Evolutionary conservation across 2,888 invertebrate species (phyloP), one percentile per base, ranked within the genome.

Genomic region (Sesia bembeciformis): DNA sequence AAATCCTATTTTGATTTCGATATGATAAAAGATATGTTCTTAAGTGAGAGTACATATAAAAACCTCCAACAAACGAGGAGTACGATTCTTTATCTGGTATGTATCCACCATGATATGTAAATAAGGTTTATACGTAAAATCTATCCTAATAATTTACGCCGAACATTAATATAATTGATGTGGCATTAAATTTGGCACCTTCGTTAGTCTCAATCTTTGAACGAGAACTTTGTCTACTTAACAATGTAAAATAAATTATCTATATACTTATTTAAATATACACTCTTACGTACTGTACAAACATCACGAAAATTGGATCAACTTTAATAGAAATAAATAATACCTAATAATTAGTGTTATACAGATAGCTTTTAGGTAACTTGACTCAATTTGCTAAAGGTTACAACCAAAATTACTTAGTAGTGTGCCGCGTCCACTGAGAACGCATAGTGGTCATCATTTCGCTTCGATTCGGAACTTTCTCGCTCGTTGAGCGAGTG

Each of bases 371-470:
- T 62, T 56, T 62, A 67, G 72, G 72, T 76, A 74, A 70, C 72
- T 66, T 64, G 72, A 75, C 70, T 75, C 63, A 63, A 64, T 62
- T 62, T 57, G 61, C 8, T 40, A 43, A 38, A 50, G 6, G 4
- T 50, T 50, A 39, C 38, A 39, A 5, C 5, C 3, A 57, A 52
- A 54, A 77, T 76, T 90, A 96, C 84, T 96, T 96, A 41, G 96
- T 96, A 40, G 96, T 97, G 74, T 96, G 96, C 65, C 96, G 90
- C 38, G 96, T 95, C 96, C 96, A 96, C 60, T 94, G 93, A 4
- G 94, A 93, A 62, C 96, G 90, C 63, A 96, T 92, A 66, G 96
- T 94, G 39, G 93, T 93, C 95, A 96, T 95, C 75, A 96, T 91
- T 74, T 96, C 96, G 79, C 94, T 96, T 54, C 95, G 92, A 72